Evolutionary conservation across 2,797 vertebrate species (phyloP).

Genomic region (Ibycter americanus): DNA sequence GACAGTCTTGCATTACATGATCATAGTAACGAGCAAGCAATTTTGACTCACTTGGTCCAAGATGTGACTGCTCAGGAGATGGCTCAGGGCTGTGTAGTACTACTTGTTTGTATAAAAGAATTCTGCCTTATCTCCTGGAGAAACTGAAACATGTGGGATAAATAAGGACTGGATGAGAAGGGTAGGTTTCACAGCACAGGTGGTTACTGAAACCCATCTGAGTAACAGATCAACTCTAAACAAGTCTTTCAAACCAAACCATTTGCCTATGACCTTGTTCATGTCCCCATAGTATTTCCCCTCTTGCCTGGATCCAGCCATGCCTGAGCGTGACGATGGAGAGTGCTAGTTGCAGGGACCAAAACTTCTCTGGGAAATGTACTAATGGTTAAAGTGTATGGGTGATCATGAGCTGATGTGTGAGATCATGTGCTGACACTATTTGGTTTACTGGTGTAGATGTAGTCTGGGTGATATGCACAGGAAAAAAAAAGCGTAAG

Average conservation of each 20-base stretch:
- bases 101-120: background rate
- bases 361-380: background rate
- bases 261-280: background rate
- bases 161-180: background rate
- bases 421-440: background rate
- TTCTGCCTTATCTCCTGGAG: background rate
- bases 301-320: background rate
- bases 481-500: background rate
- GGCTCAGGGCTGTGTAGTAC: background rate
- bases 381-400: background rate
- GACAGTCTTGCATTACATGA: background rate
- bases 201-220: background rate
- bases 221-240: background rate
- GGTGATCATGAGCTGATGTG: fast-evolving
- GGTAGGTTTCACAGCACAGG: background rate
- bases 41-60: background rate
- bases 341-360: background rate
- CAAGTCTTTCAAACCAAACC: background rate
- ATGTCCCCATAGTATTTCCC: background rate
- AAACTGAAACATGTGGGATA: background rate
- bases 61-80: background rate
- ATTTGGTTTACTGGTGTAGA: background rate
- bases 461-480: background rate
- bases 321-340: background rate
- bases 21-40: background rate